Evolutionary conservation across 2,797 vertebrate genomes (phyloP).

Genomic region (Eulemur mongoz): DNA sequence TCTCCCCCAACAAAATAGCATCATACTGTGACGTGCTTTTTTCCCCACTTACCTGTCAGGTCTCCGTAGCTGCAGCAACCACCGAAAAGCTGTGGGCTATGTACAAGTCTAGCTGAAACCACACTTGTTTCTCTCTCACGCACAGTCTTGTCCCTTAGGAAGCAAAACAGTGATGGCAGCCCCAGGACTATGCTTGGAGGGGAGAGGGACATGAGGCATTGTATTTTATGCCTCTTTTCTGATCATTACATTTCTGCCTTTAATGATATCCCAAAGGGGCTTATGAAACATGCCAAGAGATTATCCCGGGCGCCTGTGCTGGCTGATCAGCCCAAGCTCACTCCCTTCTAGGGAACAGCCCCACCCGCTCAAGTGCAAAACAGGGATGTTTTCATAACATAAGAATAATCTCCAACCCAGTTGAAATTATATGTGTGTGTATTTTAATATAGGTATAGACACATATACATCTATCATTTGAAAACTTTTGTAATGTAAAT

Average conservation of each 20-base stretch:
- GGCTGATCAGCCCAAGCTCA: not conserved
- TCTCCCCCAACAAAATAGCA: not conserved
- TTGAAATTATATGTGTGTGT: not conserved
- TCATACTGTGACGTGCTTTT: not conserved
- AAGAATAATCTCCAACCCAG: not conserved
- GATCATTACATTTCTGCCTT: not conserved
- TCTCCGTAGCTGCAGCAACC: not conserved
- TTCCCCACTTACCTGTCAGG: not conserved
- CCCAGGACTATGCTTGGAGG: not conserved
- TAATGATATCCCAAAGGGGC: not conserved
- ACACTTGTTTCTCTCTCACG: not conserved
- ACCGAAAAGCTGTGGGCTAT: not conserved
- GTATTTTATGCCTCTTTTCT: not conserved
- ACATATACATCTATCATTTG: not conserved
- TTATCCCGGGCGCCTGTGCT: not conserved
- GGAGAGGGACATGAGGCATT: not conserved
- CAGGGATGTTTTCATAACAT: not conserved
- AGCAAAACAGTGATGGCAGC: not conserved
- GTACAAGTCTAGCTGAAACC: not conserved
- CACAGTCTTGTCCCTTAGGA: not conserved
- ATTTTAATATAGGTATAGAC: not conserved
- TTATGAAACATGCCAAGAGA: not conserved
- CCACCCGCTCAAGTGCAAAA: not conserved
- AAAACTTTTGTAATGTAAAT: constrained; percentile 12
- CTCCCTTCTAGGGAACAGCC: not conserved